Percentiles rank a stretch among this genome's conserved stretches.
phyloP scores from a whole-genome alignment of 2,113 vertebrate genomes.

The Pseudorectes ferrugineus region DNA sequence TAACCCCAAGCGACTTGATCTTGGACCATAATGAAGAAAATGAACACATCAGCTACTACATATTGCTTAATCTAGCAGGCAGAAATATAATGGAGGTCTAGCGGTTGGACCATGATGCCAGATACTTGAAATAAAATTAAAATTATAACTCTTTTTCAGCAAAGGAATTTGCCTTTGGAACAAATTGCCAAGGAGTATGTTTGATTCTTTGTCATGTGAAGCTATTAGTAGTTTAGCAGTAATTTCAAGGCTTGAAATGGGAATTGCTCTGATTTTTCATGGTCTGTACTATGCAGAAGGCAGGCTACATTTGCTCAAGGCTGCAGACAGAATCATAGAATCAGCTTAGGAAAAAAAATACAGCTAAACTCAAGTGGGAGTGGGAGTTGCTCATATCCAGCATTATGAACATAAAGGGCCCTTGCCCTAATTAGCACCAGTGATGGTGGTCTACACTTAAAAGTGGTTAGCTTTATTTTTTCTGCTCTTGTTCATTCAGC shows the following conservation, averaged over 20 bases:
- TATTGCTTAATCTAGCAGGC: neutral
- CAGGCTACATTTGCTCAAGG: neutral
- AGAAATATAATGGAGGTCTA: neutral
- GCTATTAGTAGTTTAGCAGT: neutral
- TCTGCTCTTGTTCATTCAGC: neutral
- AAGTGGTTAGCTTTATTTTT: neutral
- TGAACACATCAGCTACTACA: neutral
- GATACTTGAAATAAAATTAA: neutral
- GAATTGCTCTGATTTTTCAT: neutral
- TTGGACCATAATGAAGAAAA: neutral
- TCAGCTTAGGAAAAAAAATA: neutral
- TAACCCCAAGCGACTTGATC: neutral
- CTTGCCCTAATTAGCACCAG: neutral
- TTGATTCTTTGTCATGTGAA: neutral
- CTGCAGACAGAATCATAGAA: neutral
- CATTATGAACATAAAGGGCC: neutral
- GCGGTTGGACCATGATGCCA: neutral
- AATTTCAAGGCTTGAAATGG: neutral
- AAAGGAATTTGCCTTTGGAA: neutral
- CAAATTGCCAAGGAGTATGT: neutral
- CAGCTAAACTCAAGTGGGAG: neutral
- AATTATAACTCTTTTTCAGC: neutral
- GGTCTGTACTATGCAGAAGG: neutral
- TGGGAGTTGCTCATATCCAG: neutral
- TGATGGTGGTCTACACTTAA: neutral